These are phyloP conservation scores for Crotalus viridis DNA, from an alignment of 2,113 vertebrate species.

Conservation along the genomic window DNA sequence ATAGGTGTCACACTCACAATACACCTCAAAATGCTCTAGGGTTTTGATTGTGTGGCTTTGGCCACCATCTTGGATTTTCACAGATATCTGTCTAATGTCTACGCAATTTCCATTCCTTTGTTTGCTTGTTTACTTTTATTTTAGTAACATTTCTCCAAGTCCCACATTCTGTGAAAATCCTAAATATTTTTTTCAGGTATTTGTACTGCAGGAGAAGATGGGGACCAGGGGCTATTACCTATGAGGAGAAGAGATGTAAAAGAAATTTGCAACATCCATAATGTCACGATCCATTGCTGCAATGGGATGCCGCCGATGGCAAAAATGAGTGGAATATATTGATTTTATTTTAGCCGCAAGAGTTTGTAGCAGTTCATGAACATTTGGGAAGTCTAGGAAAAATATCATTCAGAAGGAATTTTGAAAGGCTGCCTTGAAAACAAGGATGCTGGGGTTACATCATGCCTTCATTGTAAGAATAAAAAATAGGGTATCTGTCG, in stretches of 20 bases:
- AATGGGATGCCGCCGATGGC: neutral
- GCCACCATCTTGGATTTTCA: neutral
- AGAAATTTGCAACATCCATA: neutral
- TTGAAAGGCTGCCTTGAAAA: neutral
- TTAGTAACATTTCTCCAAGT: neutral
- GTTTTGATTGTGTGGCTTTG: neutral
- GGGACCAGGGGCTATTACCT: neutral
- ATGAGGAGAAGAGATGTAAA: neutral
- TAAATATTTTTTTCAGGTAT: neutral
- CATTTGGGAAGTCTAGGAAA: neutral
- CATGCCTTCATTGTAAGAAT: neutral
- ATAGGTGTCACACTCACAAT: neutral
- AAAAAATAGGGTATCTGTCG: too few species aligned
- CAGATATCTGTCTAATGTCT: neutral
- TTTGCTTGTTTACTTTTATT: neutral
- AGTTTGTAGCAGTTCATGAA: neutral
- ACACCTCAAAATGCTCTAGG: neutral
- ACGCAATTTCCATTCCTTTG: neutral
- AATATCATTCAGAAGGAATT: neutral
- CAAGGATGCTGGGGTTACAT: neutral
- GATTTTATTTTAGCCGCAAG: neutral
- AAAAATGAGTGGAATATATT: neutral
- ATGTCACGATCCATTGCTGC: neutral
- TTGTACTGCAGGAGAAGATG: neutral
- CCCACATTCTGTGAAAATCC: neutral